Evolutionary conservation across 1,140 invertebrate genomes (phyloP), one percentile per base, ranked within the genome.

Genomic region (Drosophila chauvacae): DNA sequence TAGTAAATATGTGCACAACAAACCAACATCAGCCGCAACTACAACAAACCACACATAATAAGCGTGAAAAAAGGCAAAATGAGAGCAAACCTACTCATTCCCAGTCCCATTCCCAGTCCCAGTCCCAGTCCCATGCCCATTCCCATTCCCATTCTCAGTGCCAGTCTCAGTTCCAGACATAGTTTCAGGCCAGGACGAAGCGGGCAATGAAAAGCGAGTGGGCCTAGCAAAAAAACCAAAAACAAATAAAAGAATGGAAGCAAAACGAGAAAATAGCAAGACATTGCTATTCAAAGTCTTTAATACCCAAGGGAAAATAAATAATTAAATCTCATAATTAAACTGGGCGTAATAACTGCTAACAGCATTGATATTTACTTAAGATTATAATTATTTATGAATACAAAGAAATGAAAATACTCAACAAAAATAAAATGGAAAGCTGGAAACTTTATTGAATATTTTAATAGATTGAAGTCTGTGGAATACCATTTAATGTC

Each of bases 1-100:
- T 65, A 75, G 60, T 75, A 76, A 56, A 75, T 76, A 58, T 76
- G 73, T 76, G 59, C 51, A 69, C 63, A 77, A 77, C 58, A 73
- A 61, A 71, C 66, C 64, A 20, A 69, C 66, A 70, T 33, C 39
- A 66, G 44, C 51, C 14, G 33, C 48, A 35, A 63, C 53, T 55
- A 47, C 73, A 72, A 79, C 77, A 76, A 75, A 80, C 78, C 68
- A 77, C 59, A 87, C 80, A 86, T 88, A 86, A 86, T 87, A 80
- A 88, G 84, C 84, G 84, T 88, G 84, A 88, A 88, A 83, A 77
- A 80, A 82, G 66, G 76, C 68, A 83, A 87, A 87, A 87, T 83
- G 83, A 88, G 83, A 87, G 83, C 84, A 86, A 82, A 77, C 71
- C 64, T 65, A 41, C 45, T 57, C 69, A 74, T 63, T 56, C 58